Evolutionary conservation across 1,140 invertebrate genomes (phyloP).

Genomic region (Zaprionus ornatus): DNA sequence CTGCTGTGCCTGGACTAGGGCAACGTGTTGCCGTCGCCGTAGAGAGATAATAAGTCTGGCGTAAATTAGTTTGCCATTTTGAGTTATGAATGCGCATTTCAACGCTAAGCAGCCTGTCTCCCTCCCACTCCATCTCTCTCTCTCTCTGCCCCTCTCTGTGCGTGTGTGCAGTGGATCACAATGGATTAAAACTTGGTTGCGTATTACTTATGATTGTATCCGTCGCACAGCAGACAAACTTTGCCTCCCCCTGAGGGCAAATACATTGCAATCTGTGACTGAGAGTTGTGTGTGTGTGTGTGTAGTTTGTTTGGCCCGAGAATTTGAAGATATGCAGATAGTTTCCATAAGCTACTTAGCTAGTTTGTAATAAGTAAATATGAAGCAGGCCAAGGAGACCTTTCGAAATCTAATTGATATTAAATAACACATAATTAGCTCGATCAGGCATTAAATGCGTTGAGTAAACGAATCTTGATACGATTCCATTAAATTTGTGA

Average conservation of each 20-base stretch:
- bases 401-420: not conserved
- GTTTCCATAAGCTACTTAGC: conserved; percentile 25
- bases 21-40: conserved; percentile 65
- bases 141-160: not conserved
- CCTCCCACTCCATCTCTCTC: not conserved
- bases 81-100: conserved; percentile 82
- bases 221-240: conserved; percentile 18
- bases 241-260: not conserved
- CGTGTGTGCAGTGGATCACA: conserved; percentile 50
- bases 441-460: not conserved
- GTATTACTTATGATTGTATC: conserved; percentile 44
- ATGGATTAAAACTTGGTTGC: conserved; percentile 57
- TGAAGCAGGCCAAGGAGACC: not conserved
- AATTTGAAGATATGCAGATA: conserved; percentile 9
- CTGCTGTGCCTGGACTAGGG: conserved; percentile 21
- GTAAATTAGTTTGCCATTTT: conserved; percentile 82
- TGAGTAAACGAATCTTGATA: not conserved
- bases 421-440: not conserved
- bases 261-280: conserved; percentile 22
- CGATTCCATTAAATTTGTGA: not conserved
- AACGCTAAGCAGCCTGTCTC: conserved; percentile 19
- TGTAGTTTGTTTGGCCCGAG: conserved; percentile 1
- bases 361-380: not conserved
- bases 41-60: conserved; percentile 77
- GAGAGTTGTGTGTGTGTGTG: conserved; percentile 14